phyloP scores from a whole-genome alignment of 2,797 vertebrate genomes.

The Thripadectes ignobilis region DNA sequence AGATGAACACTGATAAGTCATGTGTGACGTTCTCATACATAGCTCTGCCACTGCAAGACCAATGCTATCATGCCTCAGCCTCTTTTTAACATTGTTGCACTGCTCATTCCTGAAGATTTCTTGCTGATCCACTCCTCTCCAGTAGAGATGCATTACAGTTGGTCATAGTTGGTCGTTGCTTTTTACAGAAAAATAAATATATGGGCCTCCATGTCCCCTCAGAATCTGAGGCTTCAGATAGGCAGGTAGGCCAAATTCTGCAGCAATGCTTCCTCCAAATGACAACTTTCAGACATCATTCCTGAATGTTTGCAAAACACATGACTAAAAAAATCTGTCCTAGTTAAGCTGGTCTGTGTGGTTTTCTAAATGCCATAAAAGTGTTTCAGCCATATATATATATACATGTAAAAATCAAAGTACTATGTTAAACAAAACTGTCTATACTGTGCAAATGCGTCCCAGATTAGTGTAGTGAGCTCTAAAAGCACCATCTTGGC shows the following conservation, averaged over 20 bases:
- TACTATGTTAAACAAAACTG: background rate
- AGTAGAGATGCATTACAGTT: background rate
- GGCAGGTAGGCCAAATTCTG: background rate
- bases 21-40: background rate
- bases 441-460: background rate
- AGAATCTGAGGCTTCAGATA: background rate
- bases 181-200: background rate
- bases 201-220: background rate
- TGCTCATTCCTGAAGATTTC: background rate
- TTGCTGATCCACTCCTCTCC: background rate
- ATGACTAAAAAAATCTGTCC: background rate
- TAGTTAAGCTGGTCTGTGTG: background rate
- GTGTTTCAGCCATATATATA: background rate
- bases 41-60: background rate
- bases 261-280: background rate
- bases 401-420: background rate
- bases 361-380: background rate
- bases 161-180: background rate
- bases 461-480: background rate
- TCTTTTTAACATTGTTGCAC: background rate
- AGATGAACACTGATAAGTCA: slow-evolving; percentile 37
- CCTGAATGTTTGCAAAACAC: background rate
- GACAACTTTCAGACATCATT: background rate
- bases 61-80: background rate
- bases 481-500: background rate